Percentiles rank a stretch among this genome's conserved stretches.
phyloP scores from a whole-genome alignment of 2,888 invertebrate species.

The Drosophila crucigera region DNA sequence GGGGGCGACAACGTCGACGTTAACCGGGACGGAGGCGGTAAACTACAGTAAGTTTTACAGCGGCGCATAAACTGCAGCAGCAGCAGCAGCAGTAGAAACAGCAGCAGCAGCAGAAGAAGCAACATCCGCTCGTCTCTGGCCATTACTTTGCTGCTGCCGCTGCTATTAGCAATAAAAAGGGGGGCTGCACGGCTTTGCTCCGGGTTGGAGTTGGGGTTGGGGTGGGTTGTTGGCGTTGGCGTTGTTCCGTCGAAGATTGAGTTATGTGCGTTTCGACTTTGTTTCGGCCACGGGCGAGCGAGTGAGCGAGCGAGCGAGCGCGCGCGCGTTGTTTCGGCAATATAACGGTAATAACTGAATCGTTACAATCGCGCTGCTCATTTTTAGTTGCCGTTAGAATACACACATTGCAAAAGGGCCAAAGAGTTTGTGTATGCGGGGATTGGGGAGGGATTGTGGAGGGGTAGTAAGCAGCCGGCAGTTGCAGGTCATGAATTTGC shows the following conservation, averaged over 20 bases:
- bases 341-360: constrained; percentile 84
- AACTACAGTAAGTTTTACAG: constrained; percentile 81
- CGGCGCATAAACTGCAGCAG: constrained; percentile 72
- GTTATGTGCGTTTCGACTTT: constrained; percentile 82
- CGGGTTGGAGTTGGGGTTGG: constrained; percentile 4
- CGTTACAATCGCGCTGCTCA: constrained; percentile 72
- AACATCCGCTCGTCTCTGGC: constrained; percentile 18
- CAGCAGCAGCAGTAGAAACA: constrained; percentile 39
- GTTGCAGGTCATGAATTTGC: constrained; percentile 85
- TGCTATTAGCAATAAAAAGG: constrained; percentile 77
- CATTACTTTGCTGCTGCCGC: constrained; percentile 29
- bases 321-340: constrained; percentile 78
- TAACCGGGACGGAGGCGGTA: constrained; percentile 47
- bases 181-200: constrained; percentile 17
- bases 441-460: background rate
- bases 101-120: constrained; percentile 21
- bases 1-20: constrained; percentile 6
- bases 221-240: constrained; percentile 24
- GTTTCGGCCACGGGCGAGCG: constrained; percentile 64
- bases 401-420: constrained; percentile 40
- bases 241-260: constrained; percentile 81
- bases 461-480: constrained; percentile 45
- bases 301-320: constrained; percentile 7
- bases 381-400: constrained; percentile 79
- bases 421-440: background rate